Conservation (phyloP, 2,113 vertebrate genomes). For the Otolemur garnettii region DNA sequence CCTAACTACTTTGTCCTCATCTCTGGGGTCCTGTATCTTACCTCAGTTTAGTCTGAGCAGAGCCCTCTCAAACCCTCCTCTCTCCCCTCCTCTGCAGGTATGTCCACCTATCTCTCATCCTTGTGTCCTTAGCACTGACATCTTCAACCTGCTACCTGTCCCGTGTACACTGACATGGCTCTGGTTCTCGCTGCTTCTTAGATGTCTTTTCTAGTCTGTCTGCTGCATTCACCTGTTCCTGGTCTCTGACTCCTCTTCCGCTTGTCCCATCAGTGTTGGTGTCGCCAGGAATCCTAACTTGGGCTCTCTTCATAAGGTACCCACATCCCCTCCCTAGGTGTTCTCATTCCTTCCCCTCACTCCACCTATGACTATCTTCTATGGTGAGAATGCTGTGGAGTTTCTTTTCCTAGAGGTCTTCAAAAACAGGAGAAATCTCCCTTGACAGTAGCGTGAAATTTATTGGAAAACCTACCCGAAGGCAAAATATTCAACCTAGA, state of each 20-base stretch:
- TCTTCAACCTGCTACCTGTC: not conserved
- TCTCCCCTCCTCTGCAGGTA: fast-evolving
- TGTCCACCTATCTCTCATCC: not conserved
- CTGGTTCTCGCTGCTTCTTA: not conserved
- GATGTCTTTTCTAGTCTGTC: not conserved
- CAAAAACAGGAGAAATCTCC: not conserved
- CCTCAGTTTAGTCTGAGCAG: not conserved
- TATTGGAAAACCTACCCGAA: not conserved
- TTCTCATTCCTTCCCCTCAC: not conserved
- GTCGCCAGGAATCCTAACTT: not conserved
- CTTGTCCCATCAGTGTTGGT: no score
- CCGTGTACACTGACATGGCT: not conserved
- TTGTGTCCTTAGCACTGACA: not conserved
- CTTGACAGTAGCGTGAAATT: not conserved
- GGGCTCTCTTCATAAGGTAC: not conserved
- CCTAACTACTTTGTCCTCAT: not conserved
- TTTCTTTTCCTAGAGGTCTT: not conserved
- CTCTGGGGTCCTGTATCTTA: not conserved
- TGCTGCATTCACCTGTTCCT: not conserved
- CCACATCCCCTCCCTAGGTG: not conserved
- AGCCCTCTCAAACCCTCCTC: not conserved
- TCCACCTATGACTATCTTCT: not conserved
- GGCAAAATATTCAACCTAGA: not conserved
- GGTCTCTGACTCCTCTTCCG: not conserved
- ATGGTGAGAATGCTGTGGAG: not conserved